A percentile compares a stretch with the other conserved stretches of the same genome.
phyloP scores from a whole-genome alignment of 2,113 vertebrate genomes.

The Piprites chloris region DNA sequence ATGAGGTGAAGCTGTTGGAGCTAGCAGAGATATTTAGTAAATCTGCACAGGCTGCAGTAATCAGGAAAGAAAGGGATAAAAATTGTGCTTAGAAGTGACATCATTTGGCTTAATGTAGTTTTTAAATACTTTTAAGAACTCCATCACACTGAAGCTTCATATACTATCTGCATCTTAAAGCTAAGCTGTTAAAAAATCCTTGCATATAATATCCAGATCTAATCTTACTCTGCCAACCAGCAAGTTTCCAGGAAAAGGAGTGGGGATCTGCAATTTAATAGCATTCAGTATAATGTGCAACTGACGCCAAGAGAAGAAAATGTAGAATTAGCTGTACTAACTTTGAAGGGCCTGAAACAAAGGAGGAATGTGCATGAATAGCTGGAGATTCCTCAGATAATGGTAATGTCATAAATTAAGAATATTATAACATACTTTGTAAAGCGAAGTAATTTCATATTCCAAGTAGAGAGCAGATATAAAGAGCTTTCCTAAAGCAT shows the following conservation, averaged over 20 bases:
- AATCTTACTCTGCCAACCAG: conserved; percentile 3
- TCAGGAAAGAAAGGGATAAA: conserved; percentile 14
- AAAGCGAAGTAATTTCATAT: conserved; percentile 36
- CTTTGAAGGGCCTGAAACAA: conserved; percentile 55
- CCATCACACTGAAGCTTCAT: neutral
- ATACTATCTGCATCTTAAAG: conserved; percentile 8
- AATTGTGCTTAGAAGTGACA: conserved; percentile 40
- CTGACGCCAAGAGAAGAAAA: conserved; percentile 43
- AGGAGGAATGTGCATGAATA: conserved; percentile 36
- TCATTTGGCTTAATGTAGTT: conserved; percentile 23
- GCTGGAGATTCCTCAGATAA: conserved; percentile 55
- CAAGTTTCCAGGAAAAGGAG: conserved; percentile 33
- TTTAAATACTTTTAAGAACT: neutral
- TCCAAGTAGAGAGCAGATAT: conserved; percentile 45
- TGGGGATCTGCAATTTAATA: conserved; percentile 22
- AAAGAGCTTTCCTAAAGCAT: conserved; percentile 24
- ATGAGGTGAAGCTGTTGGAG: neutral
- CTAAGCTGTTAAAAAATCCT: neutral
- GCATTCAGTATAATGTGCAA: neutral
- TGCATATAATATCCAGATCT: conserved; percentile 6
- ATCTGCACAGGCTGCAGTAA: neutral
- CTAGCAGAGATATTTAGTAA: conserved; percentile 8
- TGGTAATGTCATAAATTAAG: conserved; percentile 49
- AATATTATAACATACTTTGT: conserved; percentile 44
- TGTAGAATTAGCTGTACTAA: conserved; percentile 35